Evolutionary conservation across 2,797 vertebrate species (phyloP).

Genomic region (Silurus aristotelis): DNA sequence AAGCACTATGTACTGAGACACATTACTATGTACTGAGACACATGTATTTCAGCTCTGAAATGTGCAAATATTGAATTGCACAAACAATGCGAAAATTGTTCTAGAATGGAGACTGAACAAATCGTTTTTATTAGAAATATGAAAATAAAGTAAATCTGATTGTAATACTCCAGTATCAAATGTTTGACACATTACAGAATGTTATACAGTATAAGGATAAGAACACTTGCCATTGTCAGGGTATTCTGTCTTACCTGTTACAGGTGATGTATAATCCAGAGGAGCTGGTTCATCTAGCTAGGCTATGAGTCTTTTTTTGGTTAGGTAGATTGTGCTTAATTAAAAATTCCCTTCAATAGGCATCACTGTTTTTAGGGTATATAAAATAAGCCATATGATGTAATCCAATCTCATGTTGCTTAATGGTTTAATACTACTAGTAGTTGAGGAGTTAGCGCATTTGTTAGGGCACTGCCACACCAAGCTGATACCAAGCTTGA

Average conservation of each 20-base stretch:
- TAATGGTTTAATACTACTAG: neutral
- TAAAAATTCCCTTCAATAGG: neutral
- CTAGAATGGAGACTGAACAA: neutral
- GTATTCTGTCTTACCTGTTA: slow-evolving; percentile 44
- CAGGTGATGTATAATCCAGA: slow-evolving; percentile 46
- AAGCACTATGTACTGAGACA: neutral
- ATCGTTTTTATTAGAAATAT: neutral
- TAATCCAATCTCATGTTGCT: neutral
- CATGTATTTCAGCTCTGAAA: neutral
- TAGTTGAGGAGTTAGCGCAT: too few relatives aligned
- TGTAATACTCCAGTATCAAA: slow-evolving; percentile 3
- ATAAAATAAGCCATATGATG: neutral
- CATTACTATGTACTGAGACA: neutral
- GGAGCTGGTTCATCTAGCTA: slow-evolving; percentile 19
- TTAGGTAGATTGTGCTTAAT: neutral
- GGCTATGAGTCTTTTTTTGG: slow-evolving; percentile 6
- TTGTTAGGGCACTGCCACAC: too few relatives aligned
- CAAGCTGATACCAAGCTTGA: too few relatives aligned
- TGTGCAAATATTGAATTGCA: neutral
- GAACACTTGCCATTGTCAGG: slow-evolving; percentile 38
- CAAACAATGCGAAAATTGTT: neutral
- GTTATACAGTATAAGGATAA: slow-evolving; percentile 25
- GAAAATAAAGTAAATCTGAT: neutral
- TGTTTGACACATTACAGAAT: slow-evolving; percentile 21
- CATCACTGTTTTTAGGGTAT: neutral